phyloP scores from a whole-genome alignment of 2,797 vertebrate species.

The Sternotherus odoratus region DNA sequence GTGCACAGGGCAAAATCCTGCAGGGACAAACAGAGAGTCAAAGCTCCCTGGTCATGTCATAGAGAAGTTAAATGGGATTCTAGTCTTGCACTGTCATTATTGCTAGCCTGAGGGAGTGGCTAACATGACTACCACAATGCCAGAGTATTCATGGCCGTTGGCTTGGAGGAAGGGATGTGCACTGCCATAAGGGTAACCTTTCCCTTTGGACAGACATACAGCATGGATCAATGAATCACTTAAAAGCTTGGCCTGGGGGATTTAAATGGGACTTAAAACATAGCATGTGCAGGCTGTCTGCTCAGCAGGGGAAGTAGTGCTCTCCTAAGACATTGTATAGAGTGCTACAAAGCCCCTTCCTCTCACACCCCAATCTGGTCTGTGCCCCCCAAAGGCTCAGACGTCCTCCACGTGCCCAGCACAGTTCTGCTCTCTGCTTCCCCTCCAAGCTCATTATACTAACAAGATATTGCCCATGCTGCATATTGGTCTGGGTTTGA shows the following conservation, averaged over 20 bases:
- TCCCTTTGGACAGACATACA: neutral
- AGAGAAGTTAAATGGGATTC: neutral
- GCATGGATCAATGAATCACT: neutral
- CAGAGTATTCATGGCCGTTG: neutral
- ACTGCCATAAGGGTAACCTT: too few species aligned
- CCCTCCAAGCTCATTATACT: neutral
- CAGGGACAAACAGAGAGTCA: neutral
- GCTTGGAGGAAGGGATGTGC: neutral
- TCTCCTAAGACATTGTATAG: neutral
- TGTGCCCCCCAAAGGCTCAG: neutral
- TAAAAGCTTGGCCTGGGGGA: neutral
- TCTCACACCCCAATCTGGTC: neutral
- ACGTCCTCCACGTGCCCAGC: accelerated
- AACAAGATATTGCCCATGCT: neutral
- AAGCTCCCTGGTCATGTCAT: neutral
- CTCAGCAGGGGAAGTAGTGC: neutral
- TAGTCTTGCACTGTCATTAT: accelerated
- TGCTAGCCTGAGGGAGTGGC: neutral
- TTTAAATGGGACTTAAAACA: neutral
- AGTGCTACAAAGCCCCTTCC: neutral
- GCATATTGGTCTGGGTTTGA: neutral
- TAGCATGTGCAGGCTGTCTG: neutral
- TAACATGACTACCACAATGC: neutral
- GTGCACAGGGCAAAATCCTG: accelerated
- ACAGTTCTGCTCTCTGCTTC: accelerated